Evolutionary conservation across 2,888 invertebrate genomes (phyloP).

Genomic region (Dione vanillae): DNA sequence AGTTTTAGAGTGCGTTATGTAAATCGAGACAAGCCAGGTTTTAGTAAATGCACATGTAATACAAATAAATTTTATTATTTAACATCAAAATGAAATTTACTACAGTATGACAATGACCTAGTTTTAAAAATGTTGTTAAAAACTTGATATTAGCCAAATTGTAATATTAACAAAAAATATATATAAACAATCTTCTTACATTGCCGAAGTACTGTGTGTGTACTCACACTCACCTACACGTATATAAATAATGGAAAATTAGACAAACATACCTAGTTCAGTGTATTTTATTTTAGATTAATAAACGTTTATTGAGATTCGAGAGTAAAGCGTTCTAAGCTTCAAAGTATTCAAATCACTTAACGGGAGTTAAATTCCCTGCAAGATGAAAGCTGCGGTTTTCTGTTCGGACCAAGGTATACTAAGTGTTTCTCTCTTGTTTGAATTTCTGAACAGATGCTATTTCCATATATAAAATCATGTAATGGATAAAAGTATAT

Average conservation of each 20-base stretch:
- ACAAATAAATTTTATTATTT: not conserved
- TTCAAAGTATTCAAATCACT: constrained; percentile 26
- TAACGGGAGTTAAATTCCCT: constrained; percentile 9
- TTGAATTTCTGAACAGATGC: constrained; percentile 16
- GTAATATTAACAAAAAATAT: too few species aligned
- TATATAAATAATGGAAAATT: too few species aligned
- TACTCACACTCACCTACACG: too few species aligned
- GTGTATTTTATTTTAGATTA: not conserved
- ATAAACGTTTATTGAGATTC: not conserved
- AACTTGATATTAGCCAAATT: too few species aligned
- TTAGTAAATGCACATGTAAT: constrained; percentile 8
- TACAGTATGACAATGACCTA: too few species aligned
- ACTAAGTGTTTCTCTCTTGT: constrained; percentile 14
- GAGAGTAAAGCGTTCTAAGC: constrained; percentile 15
- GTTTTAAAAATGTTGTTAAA: too few species aligned
- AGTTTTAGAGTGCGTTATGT: constrained; percentile 21
- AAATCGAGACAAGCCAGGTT: not conserved
- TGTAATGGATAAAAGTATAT: too few species aligned
- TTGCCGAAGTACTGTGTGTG: too few species aligned
- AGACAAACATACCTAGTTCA: too few species aligned
- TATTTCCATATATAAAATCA: not conserved
- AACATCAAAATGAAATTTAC: not conserved
- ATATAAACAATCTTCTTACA: too few species aligned
- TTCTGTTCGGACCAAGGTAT: constrained; percentile 15
- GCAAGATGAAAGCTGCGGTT: constrained; percentile 20